Percentiles rank a stretch among this genome's conserved stretches.
Conservation (phyloP, 1,140 invertebrate species). For the Propsilocerus akamusi region DNA sequence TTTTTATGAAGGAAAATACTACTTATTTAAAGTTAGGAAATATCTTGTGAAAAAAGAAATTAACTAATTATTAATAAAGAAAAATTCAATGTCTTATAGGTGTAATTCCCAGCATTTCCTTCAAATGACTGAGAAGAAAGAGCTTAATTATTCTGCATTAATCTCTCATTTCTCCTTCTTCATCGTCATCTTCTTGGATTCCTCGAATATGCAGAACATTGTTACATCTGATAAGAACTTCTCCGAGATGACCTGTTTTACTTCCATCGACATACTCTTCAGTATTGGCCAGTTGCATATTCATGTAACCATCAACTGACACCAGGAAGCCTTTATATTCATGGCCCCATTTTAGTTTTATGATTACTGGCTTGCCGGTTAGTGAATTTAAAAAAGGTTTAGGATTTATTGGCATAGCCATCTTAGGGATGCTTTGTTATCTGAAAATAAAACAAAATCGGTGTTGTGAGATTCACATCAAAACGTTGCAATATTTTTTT, state of each 20-base stretch:
- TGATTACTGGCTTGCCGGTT: slow-evolving; percentile 92
- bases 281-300: slow-evolving; percentile 94
- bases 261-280: slow-evolving; percentile 92
- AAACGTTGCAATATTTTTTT: no score
- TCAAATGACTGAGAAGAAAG: background rate
- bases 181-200: slow-evolving; percentile 83
- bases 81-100: background rate
- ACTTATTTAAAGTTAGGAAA: no score
- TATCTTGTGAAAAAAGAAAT: background rate
- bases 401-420: slow-evolving; percentile 91
- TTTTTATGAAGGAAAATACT: no score
- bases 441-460: no score
- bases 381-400: slow-evolving; percentile 97
- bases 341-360: slow-evolving; percentile 99
- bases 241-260: slow-evolving; percentile 81
- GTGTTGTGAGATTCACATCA: no score
- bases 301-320: slow-evolving; percentile 98
- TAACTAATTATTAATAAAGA: background rate
- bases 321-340: slow-evolving; percentile 98
- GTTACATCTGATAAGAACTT: slow-evolving; percentile 95
- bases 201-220: slow-evolving; percentile 95
- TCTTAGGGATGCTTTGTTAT: no score
- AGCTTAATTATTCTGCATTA: slow-evolving; percentile 24
- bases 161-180: slow-evolving; percentile 93
- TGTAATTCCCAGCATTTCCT: no score